Evolutionary conservation across 2,888 invertebrate species (phyloP).

Genomic region (Monoplex corrugatus): DNA sequence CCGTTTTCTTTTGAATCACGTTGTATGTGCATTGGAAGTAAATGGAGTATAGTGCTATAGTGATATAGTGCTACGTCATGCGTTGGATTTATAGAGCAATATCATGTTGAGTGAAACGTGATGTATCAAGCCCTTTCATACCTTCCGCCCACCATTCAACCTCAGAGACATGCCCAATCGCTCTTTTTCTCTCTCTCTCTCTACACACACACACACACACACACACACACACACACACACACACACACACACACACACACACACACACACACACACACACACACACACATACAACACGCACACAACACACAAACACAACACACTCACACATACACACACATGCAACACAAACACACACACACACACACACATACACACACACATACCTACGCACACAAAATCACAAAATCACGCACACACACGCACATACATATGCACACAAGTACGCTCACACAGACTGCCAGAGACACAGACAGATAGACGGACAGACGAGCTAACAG

Average conservation of each 20-base stretch:
- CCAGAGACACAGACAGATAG: background rate
- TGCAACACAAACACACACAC: background rate
- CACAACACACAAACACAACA: background rate
- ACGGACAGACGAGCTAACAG: background rate
- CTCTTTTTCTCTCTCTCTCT: no score
- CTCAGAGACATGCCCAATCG: no score
- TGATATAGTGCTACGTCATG: no score
- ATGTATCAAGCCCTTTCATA: no score
- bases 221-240: background rate
- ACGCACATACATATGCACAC: background rate
- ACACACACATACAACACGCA: background rate
- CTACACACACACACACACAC: constrained; percentile 6
- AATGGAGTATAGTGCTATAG: no score
- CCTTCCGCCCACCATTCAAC: no score
- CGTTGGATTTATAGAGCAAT: no score
- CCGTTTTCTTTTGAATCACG: no score
- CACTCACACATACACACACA: background rate
- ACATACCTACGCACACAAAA: background rate
- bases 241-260: background rate
- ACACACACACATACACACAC: background rate
- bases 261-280: background rate
- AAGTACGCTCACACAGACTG: background rate
- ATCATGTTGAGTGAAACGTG: no score
- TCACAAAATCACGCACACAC: background rate
- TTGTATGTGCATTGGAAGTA: no score